phyloP scores from a whole-genome alignment of 2,888 invertebrate genomes.

The Nemotelus pantherinus region DNA sequence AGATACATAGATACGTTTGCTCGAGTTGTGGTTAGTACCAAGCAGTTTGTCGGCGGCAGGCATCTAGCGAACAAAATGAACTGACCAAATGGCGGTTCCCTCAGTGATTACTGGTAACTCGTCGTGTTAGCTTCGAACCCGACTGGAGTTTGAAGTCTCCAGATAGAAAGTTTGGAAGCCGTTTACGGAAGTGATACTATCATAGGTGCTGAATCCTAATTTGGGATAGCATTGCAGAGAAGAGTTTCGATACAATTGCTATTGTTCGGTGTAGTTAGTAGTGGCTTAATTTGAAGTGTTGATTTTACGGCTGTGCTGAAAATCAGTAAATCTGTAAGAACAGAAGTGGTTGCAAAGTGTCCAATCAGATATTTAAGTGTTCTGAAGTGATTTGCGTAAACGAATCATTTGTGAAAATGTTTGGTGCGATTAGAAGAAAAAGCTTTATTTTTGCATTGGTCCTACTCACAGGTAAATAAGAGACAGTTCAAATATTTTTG shows the following conservation, averaged over 20 bases:
- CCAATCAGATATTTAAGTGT: not conserved
- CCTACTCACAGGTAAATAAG: conserved; percentile 31
- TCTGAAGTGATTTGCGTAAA: not conserved
- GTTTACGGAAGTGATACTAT: conserved; percentile 13
- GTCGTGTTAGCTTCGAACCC: conserved; percentile 10
- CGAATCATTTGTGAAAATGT: conserved; percentile 16
- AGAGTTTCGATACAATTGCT: conserved; percentile 8
- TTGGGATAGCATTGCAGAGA: conserved; percentile 12
- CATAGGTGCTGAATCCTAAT: conserved; percentile 20
- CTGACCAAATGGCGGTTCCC: conserved; percentile 42
- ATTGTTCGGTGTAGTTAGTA: not conserved
- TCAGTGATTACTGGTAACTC: conserved; percentile 31
- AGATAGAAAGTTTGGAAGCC: conserved; percentile 10
- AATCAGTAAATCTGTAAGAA: not conserved
- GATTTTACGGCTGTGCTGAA: not conserved
- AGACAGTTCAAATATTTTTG: not conserved
- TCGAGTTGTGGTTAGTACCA: not conserved
- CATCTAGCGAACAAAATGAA: conserved; percentile 34
- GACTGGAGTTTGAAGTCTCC: not conserved
- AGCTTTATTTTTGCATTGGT: conserved; percentile 2
- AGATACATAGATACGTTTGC: conserved; percentile 2
- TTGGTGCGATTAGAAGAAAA: not conserved
- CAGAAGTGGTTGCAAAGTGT: not conserved
- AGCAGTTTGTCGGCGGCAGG: not conserved
- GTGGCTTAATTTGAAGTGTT: not conserved